Percentiles rank a stretch among this genome's conserved stretches.
Conservation (phyloP, 2,113 vertebrate species). For the Prunella himalayana region DNA sequence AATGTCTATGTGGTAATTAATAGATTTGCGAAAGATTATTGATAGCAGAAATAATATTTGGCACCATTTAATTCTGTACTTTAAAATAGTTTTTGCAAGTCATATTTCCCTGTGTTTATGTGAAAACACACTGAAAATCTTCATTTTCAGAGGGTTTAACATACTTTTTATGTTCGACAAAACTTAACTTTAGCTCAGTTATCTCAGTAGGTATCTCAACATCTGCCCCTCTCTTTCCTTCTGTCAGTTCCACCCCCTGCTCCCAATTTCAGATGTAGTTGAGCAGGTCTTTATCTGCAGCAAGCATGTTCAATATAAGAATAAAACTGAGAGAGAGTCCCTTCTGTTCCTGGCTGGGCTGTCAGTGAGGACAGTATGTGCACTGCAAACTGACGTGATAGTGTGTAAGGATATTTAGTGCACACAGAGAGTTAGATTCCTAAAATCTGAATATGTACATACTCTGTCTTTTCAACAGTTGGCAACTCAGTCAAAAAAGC, state of each 20-base stretch:
- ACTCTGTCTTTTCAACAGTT: neutral
- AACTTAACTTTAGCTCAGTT: neutral
- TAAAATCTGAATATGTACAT: neutral
- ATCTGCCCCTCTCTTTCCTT: neutral
- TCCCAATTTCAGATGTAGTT: neutral
- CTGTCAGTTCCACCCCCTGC: neutral
- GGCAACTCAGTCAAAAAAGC: neutral
- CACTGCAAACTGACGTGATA: rapidly evolving
- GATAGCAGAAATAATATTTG: neutral
- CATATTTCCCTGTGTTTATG: neutral
- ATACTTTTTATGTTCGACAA: neutral
- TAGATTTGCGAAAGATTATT: neutral
- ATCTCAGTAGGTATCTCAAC: neutral
- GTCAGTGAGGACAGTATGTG: neutral
- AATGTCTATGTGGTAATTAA: neutral
- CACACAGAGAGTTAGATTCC: neutral
- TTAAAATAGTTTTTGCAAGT: neutral
- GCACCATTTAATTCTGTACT: neutral
- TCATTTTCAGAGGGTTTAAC: neutral
- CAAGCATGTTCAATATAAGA: neutral
- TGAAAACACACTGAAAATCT: neutral
- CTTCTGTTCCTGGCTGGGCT: neutral
- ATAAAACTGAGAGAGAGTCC: neutral
- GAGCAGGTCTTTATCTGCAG: neutral
- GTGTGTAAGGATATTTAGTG: neutral